Conservation (phyloP, 1,140 invertebrate species). For the Holcopasites calliopsidis region DNA sequence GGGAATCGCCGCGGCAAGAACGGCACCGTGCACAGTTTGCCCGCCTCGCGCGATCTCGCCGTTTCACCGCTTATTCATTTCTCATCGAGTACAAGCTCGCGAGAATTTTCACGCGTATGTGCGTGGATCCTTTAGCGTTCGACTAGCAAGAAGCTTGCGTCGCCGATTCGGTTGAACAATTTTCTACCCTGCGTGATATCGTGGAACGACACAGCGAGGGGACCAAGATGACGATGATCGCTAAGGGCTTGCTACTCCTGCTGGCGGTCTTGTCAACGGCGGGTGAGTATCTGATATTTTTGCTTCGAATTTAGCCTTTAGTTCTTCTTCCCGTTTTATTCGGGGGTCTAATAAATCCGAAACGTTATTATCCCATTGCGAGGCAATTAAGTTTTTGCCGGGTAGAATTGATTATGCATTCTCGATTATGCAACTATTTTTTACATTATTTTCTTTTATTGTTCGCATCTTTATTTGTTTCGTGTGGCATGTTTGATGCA, state of each 20-base stretch:
- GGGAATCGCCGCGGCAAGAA: background rate
- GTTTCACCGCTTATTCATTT: background rate
- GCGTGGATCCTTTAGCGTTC: background rate
- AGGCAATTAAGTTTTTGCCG: no score
- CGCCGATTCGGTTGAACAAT: background rate
- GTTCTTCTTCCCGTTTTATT: no score
- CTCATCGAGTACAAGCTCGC: background rate
- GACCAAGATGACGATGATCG: conserved; percentile 51
- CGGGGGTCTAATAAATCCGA: background rate
- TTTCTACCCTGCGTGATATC: background rate
- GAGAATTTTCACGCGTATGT: background rate
- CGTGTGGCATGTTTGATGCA: background rate
- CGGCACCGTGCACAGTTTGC: conserved; percentile 8
- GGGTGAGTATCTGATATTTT: conserved; percentile 61
- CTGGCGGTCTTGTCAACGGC: conserved; percentile 67
- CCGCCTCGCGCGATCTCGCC: conserved; percentile 17
- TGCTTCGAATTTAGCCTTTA: background rate
- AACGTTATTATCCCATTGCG: no score
- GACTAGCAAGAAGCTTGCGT: background rate
- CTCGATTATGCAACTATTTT: no score
- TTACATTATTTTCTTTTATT: background rate
- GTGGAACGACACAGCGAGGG: background rate
- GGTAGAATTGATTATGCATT: no score
- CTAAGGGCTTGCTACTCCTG: conserved; percentile 62
- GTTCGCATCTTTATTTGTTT: background rate